A percentile compares a stretch with the other conserved stretches of the same genome.
Evolutionary conservation across 2,888 invertebrate genomes (phyloP).

Genomic region (Lamellibrachia columna): DNA sequence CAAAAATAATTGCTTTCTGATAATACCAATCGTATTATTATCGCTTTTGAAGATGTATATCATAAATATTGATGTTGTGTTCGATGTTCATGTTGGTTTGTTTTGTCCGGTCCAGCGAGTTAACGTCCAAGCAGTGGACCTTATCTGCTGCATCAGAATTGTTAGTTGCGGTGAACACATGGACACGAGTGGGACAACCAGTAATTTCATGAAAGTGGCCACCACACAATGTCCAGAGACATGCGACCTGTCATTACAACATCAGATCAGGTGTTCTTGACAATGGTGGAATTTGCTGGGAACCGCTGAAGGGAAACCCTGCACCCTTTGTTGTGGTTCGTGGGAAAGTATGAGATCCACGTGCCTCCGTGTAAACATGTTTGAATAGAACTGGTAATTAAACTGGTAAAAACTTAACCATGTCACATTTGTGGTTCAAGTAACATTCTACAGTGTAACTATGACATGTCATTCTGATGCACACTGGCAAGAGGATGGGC

Average conservation of each 20-base stretch:
- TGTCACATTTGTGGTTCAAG: no score
- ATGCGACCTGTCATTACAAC: background rate
- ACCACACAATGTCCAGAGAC: background rate
- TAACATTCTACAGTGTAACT: background rate
- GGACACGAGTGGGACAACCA: background rate
- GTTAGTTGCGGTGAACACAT: background rate
- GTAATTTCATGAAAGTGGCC: background rate
- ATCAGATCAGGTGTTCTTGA: background rate
- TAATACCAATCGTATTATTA: no score
- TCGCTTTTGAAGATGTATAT: no score
- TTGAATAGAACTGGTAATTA: background rate
- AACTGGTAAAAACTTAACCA: no score
- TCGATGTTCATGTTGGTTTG: no score
- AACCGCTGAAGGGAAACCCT: background rate
- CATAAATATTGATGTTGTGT: no score
- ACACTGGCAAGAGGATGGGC: background rate
- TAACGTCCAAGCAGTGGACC: background rate
- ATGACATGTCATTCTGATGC: background rate
- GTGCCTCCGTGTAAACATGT: background rate
- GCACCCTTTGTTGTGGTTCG: background rate
- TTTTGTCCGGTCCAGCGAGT: background rate
- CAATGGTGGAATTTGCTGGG: background rate
- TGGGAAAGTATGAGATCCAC: background rate
- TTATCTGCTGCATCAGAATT: background rate
- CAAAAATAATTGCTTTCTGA: no score